Base-by-base conservation (phyloP, 2,797 vertebrate species). In the Ceryle rudis region DNA sequence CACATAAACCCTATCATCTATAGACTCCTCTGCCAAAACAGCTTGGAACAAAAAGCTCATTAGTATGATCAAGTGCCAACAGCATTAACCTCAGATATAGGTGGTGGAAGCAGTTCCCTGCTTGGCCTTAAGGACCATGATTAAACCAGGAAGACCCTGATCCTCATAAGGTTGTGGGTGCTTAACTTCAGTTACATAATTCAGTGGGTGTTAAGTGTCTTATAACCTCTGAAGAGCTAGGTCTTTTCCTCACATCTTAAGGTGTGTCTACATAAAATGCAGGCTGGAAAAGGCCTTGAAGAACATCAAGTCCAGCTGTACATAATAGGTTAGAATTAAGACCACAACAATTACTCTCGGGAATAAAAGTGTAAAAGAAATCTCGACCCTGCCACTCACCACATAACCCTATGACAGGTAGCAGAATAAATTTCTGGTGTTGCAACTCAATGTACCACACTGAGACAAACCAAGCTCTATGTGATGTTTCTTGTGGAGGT, bases 31-130 rank as follows among this genome's bases (percentile, higher is more conserved):
- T 75, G n/a, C 37, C n/a, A 54, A 92, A 95, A 72, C 16, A 75
- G 1, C 20, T 52, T 42, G 47, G 19, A 87, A 62, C 12, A 39
- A 77, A 79, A 69, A 37, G 0, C 6, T 73, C 19, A 55, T 44
- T 28, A 44, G 23, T 25, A 58, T 35, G 14, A 41, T 52, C 3
- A 5, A 14, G 14, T 51, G 21, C 17, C 29, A 58, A 39, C 0
- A 54, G 3, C 33, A 69, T 14, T 81, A 52, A 35, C 18, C 31
- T 69, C n/a, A 49, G 42, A 46, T 26, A 26, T 2, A 0, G 0
- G 2, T 46, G 23, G 3, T 64, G 8, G n/a, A 70, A 62, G 4
- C 3, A 15, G 26, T 51, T 82, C 10, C 14, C 46, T 77, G 8
- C 6, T 66, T 65, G n/a, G 14, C 12, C 14, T 72, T 54, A 35